Conservation (phyloP, 23 tunicate species). For the Halocynthia roretzi region DNA sequence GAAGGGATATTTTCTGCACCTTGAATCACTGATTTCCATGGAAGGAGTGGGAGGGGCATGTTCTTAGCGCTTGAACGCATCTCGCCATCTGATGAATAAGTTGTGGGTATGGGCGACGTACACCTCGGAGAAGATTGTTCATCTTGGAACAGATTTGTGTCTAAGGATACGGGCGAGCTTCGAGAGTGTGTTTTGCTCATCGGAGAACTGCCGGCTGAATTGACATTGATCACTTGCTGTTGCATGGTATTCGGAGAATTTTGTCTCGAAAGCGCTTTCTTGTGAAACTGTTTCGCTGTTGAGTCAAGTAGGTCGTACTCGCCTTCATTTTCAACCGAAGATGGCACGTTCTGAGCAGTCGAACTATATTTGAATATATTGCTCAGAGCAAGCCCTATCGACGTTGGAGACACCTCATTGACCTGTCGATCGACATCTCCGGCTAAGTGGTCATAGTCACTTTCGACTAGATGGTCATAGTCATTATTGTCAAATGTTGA, state of each 20-base stretch:
- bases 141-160: too few relatives aligned
- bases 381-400: neutral
- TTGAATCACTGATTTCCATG: constrained; percentile 1
- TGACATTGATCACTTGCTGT: neutral
- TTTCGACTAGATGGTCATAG: too few relatives aligned
- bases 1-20: neutral
- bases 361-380: neutral
- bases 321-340: neutral
- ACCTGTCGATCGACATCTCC: neutral
- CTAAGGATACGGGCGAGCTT: too few relatives aligned
- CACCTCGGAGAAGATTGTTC: neutral
- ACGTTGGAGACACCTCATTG: neutral
- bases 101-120: neutral
- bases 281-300: neutral
- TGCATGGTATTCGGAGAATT: neutral
- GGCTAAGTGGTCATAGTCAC: neutral
- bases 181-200: neutral
- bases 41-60: constrained; percentile 1
- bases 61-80: constrained; percentile 1
- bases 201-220: neutral
- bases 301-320: constrained; percentile 10
- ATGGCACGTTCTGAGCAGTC: neutral
- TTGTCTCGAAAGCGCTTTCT: neutral
- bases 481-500: too few relatives aligned
- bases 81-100: constrained; percentile 1